Evolutionary conservation across 2,888 invertebrate species (phyloP), one percentile per base, ranked within the genome.

Genomic region (Ypsolopha sequella): DNA sequence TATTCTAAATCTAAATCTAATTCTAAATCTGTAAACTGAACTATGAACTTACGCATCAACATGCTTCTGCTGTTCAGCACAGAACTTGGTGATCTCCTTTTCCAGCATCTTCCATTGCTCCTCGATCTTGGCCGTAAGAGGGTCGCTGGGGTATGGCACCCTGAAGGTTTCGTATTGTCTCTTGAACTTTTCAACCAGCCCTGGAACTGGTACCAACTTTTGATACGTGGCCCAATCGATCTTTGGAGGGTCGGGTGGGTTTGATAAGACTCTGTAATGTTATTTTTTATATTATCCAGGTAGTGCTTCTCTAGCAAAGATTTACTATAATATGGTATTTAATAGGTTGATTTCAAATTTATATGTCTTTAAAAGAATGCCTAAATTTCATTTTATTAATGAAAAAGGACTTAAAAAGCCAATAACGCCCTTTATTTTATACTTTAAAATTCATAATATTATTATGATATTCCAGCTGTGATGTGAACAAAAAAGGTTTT

Each of bases 181-280:
- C 56, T 76, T 70, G 34, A 82, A 66, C 53, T 77, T 74, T 0
- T 80, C 79, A 2, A 85, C 80, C 2, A 84, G 62, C 0, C 72
- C 73, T 7, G 59, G 47, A 0, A 73, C 58, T 0, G 80, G 76
- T 0, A 82, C 70, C 1, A 55, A 36, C 53, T 79, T 78, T 11
- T 66, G 57, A 55, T 80, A 85, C 7, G 60, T 56, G 0, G 70
- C 79, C 85, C 85, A 86, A 45, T 84, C 62, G 33, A 86, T 81
- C 61, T 70, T 67, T 0, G 85, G 84, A 1, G 76, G 66, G 24
- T 71, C 70, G 0, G 66, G 58, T 0, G 85, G 81, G 54, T 65
- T 73, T 3, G 70, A 58, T 14, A 58, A 54, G 1, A 84, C 76
- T 47, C 85, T 85, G 49, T 14, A 47, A 47, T n/a, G 1, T 11